Conservation (phyloP, 2,113 vertebrate species). For the Cyanoderma ruficeps region DNA sequence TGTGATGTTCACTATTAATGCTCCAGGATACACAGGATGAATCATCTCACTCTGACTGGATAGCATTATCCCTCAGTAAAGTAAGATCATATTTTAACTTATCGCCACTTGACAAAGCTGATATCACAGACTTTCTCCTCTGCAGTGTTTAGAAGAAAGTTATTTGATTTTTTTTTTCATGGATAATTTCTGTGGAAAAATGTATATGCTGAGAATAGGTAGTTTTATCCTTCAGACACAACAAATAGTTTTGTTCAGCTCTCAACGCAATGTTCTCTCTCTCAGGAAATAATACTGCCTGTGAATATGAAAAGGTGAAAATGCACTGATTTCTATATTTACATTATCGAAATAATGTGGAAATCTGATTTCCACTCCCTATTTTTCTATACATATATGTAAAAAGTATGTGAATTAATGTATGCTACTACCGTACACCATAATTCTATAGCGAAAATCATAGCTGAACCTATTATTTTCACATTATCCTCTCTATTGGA, state of each 20-base stretch:
- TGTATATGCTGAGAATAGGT: background rate
- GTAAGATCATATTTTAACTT: background rate
- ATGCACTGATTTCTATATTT: background rate
- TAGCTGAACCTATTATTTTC: background rate
- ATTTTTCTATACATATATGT: background rate
- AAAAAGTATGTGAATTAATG: background rate
- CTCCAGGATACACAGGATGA: background rate
- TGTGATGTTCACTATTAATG: background rate
- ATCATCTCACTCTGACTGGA: background rate
- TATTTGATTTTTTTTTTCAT: background rate
- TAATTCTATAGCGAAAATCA: background rate
- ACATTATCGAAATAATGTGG: background rate
- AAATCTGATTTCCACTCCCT: background rate
- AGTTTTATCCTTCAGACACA: background rate
- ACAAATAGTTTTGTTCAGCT: background rate
- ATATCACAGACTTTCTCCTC: background rate
- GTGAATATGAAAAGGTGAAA: background rate
- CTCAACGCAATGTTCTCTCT: background rate
- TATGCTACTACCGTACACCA: rapidly evolving
- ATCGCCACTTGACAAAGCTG: background rate
- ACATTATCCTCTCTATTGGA: background rate
- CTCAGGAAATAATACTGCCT: background rate
- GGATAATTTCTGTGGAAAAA: background rate
- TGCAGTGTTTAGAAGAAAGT: background rate
- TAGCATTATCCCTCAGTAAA: background rate